Percentiles rank a stretch among this genome's conserved stretches.
Evolutionary conservation across 2,888 invertebrate species (phyloP).

Genomic region (Rhamnusium bicolor): DNA sequence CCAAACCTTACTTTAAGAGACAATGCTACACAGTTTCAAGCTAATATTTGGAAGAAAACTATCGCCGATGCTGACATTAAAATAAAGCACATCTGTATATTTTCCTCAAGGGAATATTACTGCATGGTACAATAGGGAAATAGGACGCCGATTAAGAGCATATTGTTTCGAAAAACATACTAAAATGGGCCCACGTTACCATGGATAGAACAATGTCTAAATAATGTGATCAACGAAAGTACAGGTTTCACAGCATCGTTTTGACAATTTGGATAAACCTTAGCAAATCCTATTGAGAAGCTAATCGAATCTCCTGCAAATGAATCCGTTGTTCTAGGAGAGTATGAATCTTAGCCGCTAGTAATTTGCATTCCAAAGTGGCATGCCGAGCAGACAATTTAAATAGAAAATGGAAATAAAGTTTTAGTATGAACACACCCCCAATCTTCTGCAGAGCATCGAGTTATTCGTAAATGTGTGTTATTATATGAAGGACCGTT

Average conservation of each 20-base stretch:
- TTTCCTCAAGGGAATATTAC: not conserved
- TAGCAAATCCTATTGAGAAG: not conserved
- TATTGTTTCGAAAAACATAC: not conserved
- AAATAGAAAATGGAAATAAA: not conserved
- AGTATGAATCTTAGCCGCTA: constrained; percentile 11
- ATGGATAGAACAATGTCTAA: not conserved
- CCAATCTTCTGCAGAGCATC: constrained; percentile 3
- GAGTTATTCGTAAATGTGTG: not conserved
- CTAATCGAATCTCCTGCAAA: not conserved
- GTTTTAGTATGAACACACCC: not conserved
- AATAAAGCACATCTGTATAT: not conserved
- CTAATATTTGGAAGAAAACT: not conserved
- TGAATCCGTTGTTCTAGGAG: not conserved
- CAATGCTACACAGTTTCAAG: not conserved
- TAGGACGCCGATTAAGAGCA: not conserved
- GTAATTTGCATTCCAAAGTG: constrained; percentile 9
- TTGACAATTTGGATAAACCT: not conserved
- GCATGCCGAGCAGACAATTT: not conserved
- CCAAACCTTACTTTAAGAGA: constrained; percentile 45
- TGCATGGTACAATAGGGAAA: not conserved
- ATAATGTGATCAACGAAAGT: not conserved
- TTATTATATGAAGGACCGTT: constrained; percentile 1
- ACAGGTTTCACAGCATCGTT: not conserved
- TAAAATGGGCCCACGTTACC: not conserved
- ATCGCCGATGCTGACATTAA: not conserved